phyloP scores from a whole-genome alignment of 2,797 vertebrate species.

The Myripristis murdjan region DNA sequence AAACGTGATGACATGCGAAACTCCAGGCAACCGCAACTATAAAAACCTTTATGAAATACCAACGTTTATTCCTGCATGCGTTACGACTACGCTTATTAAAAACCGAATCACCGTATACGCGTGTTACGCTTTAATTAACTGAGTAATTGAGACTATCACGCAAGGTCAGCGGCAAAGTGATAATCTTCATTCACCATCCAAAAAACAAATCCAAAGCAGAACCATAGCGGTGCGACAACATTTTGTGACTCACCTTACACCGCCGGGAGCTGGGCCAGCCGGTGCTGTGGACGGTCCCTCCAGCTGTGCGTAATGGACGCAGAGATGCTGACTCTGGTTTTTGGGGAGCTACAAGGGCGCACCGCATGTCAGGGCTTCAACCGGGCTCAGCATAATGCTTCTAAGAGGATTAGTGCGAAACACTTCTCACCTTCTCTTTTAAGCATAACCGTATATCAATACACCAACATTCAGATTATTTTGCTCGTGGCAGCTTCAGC shows the following conservation, averaged over 20 bases:
- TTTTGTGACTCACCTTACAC: conserved; percentile 54
- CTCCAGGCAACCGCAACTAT: not conserved
- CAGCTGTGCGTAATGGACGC: conserved; percentile 78
- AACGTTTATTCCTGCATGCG: not conserved
- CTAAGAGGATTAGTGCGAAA: conserved; percentile 89
- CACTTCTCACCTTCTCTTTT: conserved; percentile 67
- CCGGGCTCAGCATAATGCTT: conserved; percentile 86
- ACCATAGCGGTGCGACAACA: not conserved
- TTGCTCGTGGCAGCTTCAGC: conserved; percentile 2
- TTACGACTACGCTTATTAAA: not conserved
- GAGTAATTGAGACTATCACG: conserved; percentile 24
- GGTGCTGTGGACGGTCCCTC: conserved; percentile 45
- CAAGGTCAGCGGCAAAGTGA: conserved; percentile 13
- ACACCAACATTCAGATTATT: conserved; percentile 49
- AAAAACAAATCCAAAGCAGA: too few species aligned
- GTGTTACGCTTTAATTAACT: not conserved
- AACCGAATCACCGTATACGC: not conserved
- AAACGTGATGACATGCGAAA: conserved; percentile 33
- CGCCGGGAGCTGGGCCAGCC: conserved; percentile 39
- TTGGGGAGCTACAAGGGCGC: conserved; percentile 84
- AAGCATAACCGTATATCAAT: conserved; percentile 59
- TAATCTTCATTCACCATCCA: not conserved
- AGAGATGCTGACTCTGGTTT: conserved; percentile 80
- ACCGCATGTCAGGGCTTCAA: conserved; percentile 78
- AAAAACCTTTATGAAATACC: too few species aligned